Base-by-base conservation (phyloP, 2,888 invertebrate genomes). In the Limnephilus auricula region DNA sequence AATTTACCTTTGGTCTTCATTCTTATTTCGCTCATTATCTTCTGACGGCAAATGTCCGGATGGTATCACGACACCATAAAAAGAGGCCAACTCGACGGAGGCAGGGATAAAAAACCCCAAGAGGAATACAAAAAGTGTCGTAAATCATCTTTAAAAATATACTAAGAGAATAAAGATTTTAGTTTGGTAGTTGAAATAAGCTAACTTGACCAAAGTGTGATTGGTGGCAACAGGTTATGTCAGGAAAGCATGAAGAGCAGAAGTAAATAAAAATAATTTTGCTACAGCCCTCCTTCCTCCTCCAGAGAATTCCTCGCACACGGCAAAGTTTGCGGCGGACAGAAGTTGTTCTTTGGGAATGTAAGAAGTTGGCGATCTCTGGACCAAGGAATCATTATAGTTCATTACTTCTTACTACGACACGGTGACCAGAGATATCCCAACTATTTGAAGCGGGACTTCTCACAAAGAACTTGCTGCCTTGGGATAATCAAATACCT, bases 21-120 rank as follows among this genome's bases (percentile, higher is more conserved):
- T 89, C 79, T 89, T 89, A 89, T 79, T 80, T 89, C 40, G 40
- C 79, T 88, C 88, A 88, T 88, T 88, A 88, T 88, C 88, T 88
- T 65, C 32, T 15, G 85, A 32, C 88, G 50, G 88, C 50, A 88
- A 78, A 88, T 32, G 88, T 40, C 88, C 31, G 88, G 32, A 50
- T 88, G 78, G 85, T 90, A 90, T 85, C 90, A 90, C 83, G 90
- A 90, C 50, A 40, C 15, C 79, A 85, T 85, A 90, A 90, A 90
- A 90, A 90, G 78, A 78, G n/a, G 90, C 85, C 5, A 34, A 18
- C 32, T 30, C 65, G 65, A 25, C 40, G 84, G 10, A 32, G 34
- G 88, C 88, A 88, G 82, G 32, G 82, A 34, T 82, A 34, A 18
- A 9, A 34, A 31, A 82, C 82, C 18, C 32, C 0, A 9, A 1